These are phyloP conservation scores for Brachyptera putata DNA, from an alignment of 2,888 invertebrate species.

Conservation along the genomic window DNA sequence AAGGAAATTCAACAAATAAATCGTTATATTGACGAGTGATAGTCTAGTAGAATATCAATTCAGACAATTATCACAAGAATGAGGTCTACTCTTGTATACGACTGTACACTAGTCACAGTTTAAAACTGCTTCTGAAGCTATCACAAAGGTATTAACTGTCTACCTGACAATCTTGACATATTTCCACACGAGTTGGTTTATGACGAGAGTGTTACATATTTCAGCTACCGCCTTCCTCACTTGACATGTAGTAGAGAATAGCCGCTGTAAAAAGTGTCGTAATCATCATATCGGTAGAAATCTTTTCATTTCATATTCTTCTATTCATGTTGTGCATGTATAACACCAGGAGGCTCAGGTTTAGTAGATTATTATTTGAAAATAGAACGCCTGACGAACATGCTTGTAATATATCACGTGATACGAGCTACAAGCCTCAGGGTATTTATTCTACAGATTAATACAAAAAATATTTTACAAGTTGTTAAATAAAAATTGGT, in stretches of 20 bases:
- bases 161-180: neutral
- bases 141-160: conserved; percentile 4
- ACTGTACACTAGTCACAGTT: too few relatives aligned
- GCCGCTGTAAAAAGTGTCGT: neutral
- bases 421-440: too few relatives aligned
- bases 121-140: neutral
- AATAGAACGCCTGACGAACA: neutral
- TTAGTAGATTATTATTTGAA: neutral
- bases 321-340: conserved; percentile 2
- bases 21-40: too few relatives aligned
- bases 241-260: neutral
- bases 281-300: neutral
- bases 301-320: neutral
- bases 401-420: too few relatives aligned
- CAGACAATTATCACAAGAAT: too few relatives aligned
- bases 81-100: too few relatives aligned
- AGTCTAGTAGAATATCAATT: too few relatives aligned
- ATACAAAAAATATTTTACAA: too few relatives aligned
- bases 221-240: conserved; percentile 4
- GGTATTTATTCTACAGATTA: too few relatives aligned
- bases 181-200: neutral
- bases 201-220: neutral
- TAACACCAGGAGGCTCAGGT: neutral
- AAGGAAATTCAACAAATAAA: too few relatives aligned
- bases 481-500: too few relatives aligned